Evolutionary conservation across 2,888 invertebrate genomes (phyloP).

Genomic region (Melolontha melolontha): DNA sequence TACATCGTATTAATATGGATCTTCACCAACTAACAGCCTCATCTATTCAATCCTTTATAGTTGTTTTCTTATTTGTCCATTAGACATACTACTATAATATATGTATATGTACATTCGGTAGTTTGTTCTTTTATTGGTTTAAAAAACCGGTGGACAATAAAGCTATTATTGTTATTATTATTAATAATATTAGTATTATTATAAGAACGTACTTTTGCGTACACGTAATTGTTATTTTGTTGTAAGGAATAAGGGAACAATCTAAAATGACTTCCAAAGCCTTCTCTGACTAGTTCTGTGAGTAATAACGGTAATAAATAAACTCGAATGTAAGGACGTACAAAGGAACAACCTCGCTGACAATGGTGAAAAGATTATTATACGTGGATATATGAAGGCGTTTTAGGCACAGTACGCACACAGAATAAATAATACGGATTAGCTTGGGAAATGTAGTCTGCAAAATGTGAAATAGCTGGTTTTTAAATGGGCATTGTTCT

Average conservation of each 20-base stretch:
- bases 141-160: too few species aligned
- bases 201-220: too few species aligned
- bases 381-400: slow-evolving; percentile 21
- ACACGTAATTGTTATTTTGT: neutral
- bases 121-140: too few species aligned
- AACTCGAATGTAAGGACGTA: slow-evolving; percentile 2
- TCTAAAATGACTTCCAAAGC: slow-evolving; percentile 15
- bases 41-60: too few species aligned
- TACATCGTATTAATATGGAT: too few species aligned
- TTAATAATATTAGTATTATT: too few species aligned
- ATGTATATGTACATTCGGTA: too few species aligned
- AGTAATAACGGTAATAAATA: slow-evolving; percentile 22
- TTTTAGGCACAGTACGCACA: slow-evolving; percentile 13
- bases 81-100: too few species aligned
- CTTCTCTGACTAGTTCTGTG: slow-evolving; percentile 6
- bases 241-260: neutral
- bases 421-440: slow-evolving; percentile 12
- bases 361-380: slow-evolving; percentile 22
- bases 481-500: neutral
- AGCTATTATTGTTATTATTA: too few species aligned
- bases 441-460: neutral
- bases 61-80: too few species aligned
- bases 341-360: slow-evolving; percentile 12
- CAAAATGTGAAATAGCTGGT: slow-evolving; percentile 8
- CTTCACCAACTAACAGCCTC: too few species aligned